Conservation (phyloP, 2,797 vertebrate genomes). For the Chelidonichthys spinosus region DNA sequence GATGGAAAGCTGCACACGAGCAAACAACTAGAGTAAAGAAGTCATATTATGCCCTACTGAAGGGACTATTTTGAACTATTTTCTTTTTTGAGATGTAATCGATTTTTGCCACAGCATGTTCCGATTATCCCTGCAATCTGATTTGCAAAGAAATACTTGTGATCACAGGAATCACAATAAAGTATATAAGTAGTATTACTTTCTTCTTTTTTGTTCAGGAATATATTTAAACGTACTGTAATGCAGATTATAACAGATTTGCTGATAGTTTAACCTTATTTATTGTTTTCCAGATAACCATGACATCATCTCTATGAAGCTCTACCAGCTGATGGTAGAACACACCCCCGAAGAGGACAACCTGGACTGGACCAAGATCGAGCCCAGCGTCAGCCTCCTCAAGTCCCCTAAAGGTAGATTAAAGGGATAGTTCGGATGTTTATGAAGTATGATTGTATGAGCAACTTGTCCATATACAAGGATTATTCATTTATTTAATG, state of each 20-base stretch:
- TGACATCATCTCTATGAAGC: constrained; percentile 98
- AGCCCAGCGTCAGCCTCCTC: constrained; percentile 94
- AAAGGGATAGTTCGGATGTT: no score
- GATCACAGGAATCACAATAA: no score
- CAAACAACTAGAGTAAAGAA: not conserved
- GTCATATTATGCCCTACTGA: not conserved
- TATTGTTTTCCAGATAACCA: constrained; percentile 90
- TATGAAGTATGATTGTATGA: no score
- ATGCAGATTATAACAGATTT: not conserved
- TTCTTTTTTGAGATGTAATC: no score
- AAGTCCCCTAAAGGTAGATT: constrained; percentile 94
- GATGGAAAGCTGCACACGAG: not conserved
- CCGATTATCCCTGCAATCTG: no score
- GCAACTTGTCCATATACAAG: no score
- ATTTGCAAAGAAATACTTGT: no score
- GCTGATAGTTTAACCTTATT: rapidly evolving
- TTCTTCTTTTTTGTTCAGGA: not conserved
- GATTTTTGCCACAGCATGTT: no score
- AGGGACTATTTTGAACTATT: no score
- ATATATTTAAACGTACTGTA: not conserved
- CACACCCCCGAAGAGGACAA: constrained; percentile 93
- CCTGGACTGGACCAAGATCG: constrained; percentile 97
- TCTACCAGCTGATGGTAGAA: constrained; percentile 98
- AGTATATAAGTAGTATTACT: no score
- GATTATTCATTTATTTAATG: no score